These are phyloP conservation scores for Deroptyus accipitrinus DNA, from an alignment of 2,113 vertebrate genomes.

Conservation along the genomic window DNA sequence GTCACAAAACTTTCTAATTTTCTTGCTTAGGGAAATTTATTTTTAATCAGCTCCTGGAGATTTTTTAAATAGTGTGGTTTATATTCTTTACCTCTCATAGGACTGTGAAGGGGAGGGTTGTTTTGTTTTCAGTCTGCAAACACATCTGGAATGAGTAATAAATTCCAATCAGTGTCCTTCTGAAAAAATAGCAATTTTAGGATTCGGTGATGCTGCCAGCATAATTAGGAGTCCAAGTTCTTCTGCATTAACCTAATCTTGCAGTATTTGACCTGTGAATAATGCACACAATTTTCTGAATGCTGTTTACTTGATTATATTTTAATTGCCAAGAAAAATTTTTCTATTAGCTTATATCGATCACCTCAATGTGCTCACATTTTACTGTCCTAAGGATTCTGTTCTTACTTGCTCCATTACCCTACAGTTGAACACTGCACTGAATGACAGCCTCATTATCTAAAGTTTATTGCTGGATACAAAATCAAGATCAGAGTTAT, in stretches of 20 bases:
- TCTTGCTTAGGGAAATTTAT: background rate
- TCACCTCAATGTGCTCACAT: background rate
- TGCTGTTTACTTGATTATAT: background rate
- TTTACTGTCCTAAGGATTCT: background rate
- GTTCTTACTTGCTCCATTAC: background rate
- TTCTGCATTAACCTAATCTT: background rate
- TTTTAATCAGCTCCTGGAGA: background rate
- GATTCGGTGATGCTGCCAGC: background rate
- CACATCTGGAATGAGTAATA: background rate
- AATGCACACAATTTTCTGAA: background rate
- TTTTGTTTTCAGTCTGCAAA: background rate
- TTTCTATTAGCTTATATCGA: background rate
- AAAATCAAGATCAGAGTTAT: background rate
- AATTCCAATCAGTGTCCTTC: background rate
- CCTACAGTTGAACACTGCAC: rapidly evolving
- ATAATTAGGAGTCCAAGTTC: background rate
- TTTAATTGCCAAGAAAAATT: background rate
- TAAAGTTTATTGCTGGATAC: background rate
- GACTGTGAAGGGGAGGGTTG: background rate
- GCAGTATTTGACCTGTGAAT: background rate
- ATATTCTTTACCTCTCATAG: background rate
- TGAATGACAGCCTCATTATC: background rate
- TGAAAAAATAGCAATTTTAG: background rate
- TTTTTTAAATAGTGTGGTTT: background rate
- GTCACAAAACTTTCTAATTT: background rate